A percentile compares a stretch with the other conserved stretches of the same genome.
Conservation (phyloP, 1,140 invertebrate species). For the Lucilia sericata region DNA sequence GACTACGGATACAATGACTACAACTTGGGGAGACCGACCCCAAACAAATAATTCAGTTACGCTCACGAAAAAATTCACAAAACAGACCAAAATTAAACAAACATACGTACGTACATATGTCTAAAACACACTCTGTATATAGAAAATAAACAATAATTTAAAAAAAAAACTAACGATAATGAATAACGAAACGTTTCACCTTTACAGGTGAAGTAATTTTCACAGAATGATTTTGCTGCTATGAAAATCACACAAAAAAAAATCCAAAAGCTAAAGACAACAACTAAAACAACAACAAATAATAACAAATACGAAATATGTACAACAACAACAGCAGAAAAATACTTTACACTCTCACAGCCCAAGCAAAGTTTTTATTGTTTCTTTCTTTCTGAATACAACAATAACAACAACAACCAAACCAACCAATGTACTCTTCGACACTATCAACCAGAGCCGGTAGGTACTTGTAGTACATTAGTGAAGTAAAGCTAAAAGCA, state of each 20-base stretch:
- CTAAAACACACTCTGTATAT: neutral
- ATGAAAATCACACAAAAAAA: slow-evolving; percentile 10
- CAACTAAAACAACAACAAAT: slow-evolving; percentile 16
- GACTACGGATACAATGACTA: neutral
- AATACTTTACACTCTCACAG: neutral
- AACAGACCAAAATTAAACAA: too few species aligned
- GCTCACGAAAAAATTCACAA: neutral
- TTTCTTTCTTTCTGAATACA: neutral
- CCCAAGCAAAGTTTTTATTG: neutral
- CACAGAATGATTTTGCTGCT: slow-evolving; percentile 41
- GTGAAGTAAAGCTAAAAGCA: neutral
- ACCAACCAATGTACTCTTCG: neutral
- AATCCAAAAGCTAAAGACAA: slow-evolving; percentile 35
- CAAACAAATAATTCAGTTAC: slow-evolving; percentile 25
- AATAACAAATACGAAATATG: too few species aligned
- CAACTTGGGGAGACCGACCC: neutral
- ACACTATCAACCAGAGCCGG: neutral
- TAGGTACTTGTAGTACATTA: neutral
- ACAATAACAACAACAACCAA: too few species aligned
- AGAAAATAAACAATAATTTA: slow-evolving; percentile 8
- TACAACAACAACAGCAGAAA: slow-evolving; percentile 2
- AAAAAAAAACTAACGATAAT: slow-evolving; percentile 23
- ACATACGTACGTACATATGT: neutral
- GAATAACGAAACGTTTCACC: slow-evolving; percentile 42
- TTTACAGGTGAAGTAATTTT: slow-evolving; percentile 48